Evolutionary conservation across 2,113 vertebrate species (phyloP).

Genomic region (Micromys minutus): DNA sequence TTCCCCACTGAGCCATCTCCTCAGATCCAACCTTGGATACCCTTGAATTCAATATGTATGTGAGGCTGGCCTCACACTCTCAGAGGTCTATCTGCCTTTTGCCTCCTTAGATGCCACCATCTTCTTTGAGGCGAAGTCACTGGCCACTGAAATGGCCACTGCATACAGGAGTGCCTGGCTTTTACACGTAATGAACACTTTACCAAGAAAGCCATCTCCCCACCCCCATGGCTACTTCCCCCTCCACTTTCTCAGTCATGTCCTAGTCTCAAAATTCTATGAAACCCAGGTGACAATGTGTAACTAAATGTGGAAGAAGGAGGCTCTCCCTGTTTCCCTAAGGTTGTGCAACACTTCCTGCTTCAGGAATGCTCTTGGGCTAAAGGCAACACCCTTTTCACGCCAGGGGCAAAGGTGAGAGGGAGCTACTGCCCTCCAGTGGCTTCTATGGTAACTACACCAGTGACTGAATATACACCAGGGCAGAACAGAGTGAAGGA

Average conservation of each 20-base stretch:
- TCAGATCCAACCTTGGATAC: not conserved
- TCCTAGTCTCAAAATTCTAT: not conserved
- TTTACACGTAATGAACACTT: not conserved
- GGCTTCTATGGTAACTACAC: slow-evolving; percentile 24
- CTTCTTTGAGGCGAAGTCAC: not conserved
- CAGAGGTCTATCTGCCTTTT: not conserved
- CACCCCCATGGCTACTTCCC: not conserved
- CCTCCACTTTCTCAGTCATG: not conserved
- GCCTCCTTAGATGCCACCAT: not conserved
- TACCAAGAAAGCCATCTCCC: too few relatives aligned
- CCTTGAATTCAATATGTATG: not conserved
- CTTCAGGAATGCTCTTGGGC: not conserved
- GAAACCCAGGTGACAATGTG: not conserved
- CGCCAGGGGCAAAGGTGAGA: not conserved
- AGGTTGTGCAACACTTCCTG: not conserved
- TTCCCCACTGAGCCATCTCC: not conserved
- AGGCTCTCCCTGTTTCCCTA: not conserved
- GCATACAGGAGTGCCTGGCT: not conserved
- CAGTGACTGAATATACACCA: not conserved
- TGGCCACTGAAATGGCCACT: not conserved
- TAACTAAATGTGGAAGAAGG: not conserved
- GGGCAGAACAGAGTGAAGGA: not conserved
- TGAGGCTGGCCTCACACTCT: not conserved
- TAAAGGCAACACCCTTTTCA: not conserved
- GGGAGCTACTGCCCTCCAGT: slow-evolving; percentile 63